These are phyloP conservation scores for Menura novaehollandiae DNA, from an alignment of 2,113 vertebrate species.

Conservation along the genomic window DNA sequence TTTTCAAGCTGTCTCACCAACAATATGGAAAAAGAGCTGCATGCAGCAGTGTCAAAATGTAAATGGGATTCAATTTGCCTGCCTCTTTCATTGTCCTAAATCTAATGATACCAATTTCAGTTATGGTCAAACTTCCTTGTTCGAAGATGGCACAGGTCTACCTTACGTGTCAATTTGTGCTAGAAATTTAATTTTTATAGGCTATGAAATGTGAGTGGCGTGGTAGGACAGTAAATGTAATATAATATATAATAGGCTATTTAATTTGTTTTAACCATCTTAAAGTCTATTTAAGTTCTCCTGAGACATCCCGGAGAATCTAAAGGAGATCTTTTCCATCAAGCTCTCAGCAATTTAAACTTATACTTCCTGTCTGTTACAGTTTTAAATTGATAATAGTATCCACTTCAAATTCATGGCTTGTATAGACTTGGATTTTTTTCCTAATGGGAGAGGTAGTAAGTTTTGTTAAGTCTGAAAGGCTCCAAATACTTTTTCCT, in stretches of 20 bases:
- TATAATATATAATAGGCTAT: not conserved
- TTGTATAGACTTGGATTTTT: not conserved
- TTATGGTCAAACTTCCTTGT: not conserved
- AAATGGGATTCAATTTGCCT: not conserved
- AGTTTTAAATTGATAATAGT: not conserved
- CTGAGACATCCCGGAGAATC: not conserved
- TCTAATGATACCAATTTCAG: not conserved
- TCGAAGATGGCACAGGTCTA: conserved; percentile 17
- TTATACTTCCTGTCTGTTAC: not conserved
- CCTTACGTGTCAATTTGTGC: conserved; percentile 26
- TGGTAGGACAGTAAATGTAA: conserved; percentile 33
- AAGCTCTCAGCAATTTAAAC: not conserved
- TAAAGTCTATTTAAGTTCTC: conserved; percentile 43
- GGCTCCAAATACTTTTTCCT: not conserved
- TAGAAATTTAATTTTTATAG: conserved; percentile 48
- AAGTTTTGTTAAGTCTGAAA: not conserved
- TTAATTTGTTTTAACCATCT: conserved; percentile 44
- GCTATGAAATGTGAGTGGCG: not conserved
- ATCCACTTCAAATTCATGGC: not conserved
- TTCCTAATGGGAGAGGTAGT: not conserved
- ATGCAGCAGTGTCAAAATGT: not conserved
- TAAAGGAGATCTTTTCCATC: conserved; percentile 14
- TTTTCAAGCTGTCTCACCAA: not conserved
- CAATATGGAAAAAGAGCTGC: not conserved
- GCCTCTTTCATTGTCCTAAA: not conserved